Conservation (phyloP, 2,888 invertebrate genomes). For the Chydorus sphaericus region DNA sequence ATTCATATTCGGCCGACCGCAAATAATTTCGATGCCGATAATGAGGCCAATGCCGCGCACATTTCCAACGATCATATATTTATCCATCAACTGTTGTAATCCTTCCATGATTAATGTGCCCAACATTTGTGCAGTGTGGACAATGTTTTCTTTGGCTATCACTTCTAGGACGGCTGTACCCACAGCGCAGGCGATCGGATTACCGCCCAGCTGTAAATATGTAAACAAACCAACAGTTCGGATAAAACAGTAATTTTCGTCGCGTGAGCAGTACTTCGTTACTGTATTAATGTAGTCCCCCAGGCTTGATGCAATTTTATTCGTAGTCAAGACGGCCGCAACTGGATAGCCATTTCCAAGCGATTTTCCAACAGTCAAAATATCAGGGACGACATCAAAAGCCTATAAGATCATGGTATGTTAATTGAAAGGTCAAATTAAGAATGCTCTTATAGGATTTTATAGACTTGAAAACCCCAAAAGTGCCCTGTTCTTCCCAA, state of each 20-base stretch:
- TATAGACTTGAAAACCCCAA: conserved; percentile 40
- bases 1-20: conserved; percentile 23
- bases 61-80: conserved; percentile 32
- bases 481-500: conserved; percentile 40
- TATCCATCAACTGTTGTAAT: conserved; percentile 27
- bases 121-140: conserved; percentile 30
- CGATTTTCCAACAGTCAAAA: conserved; percentile 28
- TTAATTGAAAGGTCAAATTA: background rate
- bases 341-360: conserved; percentile 41
- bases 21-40: conserved; percentile 42
- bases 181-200: conserved; percentile 38
- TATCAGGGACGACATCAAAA: conserved; percentile 38
- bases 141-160: conserved; percentile 31
- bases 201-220: conserved; percentile 36
- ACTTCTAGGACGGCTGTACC: conserved; percentile 40
- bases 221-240: no score
- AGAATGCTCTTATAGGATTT: background rate
- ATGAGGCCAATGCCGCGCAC: conserved; percentile 44
- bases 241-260: no score
- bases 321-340: conserved; percentile 40
- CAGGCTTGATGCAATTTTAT: conserved; percentile 35
- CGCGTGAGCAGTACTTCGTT: no score
- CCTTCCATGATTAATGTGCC: conserved; percentile 36
- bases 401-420: conserved; percentile 25
- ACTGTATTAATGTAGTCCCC: conserved; percentile 38